These are phyloP conservation scores for Carollia perspicillata DNA, from an alignment of 2,113 vertebrate species.

Conservation along the genomic window DNA sequence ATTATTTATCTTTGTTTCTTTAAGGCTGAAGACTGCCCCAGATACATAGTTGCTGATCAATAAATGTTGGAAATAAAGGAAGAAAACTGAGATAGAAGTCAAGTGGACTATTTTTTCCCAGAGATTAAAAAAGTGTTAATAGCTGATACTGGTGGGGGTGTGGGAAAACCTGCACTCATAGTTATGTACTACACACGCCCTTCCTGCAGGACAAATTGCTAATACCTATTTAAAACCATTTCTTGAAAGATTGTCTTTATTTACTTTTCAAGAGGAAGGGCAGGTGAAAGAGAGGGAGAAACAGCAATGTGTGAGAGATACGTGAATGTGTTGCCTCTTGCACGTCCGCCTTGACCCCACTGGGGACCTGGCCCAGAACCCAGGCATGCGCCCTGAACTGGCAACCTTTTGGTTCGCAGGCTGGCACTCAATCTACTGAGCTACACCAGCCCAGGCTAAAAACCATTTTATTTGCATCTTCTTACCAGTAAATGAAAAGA, in stretches of 20 bases:
- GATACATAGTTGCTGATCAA: not conserved
- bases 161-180: not conserved
- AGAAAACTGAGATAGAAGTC: not conserved
- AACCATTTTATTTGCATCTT: too few relatives aligned
- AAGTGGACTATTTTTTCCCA: not conserved
- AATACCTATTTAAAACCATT: not conserved
- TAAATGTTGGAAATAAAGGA: not conserved
- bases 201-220: not conserved
- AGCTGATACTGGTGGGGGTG: not conserved
- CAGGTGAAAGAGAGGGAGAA: too few relatives aligned
- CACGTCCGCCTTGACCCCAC: fast-evolving
- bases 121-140: not conserved
- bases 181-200: not conserved
- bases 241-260: too few relatives aligned
- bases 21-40: not conserved
- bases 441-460: too few relatives aligned
- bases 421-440: too few relatives aligned
- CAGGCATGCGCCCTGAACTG: too few relatives aligned
- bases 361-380: too few relatives aligned
- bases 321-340: too few relatives aligned
- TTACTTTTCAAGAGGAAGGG: too few relatives aligned
- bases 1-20: not conserved
- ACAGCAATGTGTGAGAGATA: too few relatives aligned
- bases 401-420: too few relatives aligned
- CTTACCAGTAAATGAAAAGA: not conserved